Base-by-base conservation (phyloP, 2,888 invertebrate species). In the Hirtodrosophila duncani region DNA sequence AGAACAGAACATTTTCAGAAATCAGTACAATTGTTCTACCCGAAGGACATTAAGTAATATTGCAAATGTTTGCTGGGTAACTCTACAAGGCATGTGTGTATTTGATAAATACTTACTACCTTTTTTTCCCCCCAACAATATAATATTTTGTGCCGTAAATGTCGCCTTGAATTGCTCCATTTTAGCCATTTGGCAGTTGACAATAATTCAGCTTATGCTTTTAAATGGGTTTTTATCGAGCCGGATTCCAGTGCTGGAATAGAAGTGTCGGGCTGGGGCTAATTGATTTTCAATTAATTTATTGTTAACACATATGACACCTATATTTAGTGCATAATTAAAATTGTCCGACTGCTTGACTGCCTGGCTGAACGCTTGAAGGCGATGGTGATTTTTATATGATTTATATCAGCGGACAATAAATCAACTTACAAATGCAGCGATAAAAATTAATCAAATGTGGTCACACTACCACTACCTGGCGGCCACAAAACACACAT, bases 331-430 rank as follows among this genome's bases (percentile, higher is more conserved):
- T 51, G 50, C 63, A 71, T 64, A 77, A 72, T 77, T 72, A 77
- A 65, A 77, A 67, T 31, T 52, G 66, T 41, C 20, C 59, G 20
- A 53, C 55, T 49, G 43, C 43, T 34, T 48, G 42, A 63, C 42
- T n/a, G n/a, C n/a, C n/a, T n/a, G n/a, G 20, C 3, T 5, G 6
- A 20, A 6, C 20, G 20, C 20, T 20, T 20, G 6, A 20, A 20
- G 8, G 20, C n/a, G n/a, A n/a, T n/a, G n/a, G n/a, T n/a, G n/a
- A n/a, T 56, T 67, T 62, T 50, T 33, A 67, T 67, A 63, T 83
- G 84, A 84, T 85, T 84, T 84, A 85, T 83, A 78, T 77, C 57
- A 67, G 62, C 61, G 34, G 75, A 63, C 71, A 70, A 84, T 84
- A 85, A 84, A 85, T 83, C 82, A 84, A 65, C 66, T 39, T 77